Percentiles rank a stretch among this genome's conserved stretches.
Evolutionary conservation across 2,888 invertebrate species (phyloP).

Genomic region (Heteromurus nitidus): DNA sequence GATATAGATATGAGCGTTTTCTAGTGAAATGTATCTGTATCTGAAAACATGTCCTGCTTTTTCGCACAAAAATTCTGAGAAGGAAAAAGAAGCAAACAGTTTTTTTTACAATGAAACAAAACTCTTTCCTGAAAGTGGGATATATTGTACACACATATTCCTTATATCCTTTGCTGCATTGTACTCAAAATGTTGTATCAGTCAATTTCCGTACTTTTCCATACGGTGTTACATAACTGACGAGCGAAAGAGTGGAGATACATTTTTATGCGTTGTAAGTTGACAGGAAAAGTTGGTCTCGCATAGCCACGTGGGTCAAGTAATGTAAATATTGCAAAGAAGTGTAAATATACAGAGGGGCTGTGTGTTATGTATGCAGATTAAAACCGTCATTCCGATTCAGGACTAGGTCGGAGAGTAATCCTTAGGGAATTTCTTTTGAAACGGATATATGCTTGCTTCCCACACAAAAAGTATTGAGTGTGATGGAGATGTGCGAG

Average conservation of each 20-base stretch:
- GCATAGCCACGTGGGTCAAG: conserved; percentile 36
- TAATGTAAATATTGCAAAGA: conserved; percentile 31
- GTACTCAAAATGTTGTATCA: too few relatives aligned
- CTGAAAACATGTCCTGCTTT: not conserved
- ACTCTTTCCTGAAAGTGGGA: too few relatives aligned
- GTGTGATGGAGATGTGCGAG: not conserved
- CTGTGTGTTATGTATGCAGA: not conserved
- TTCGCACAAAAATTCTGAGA: not conserved
- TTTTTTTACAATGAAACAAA: too few relatives aligned
- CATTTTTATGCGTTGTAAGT: too few relatives aligned
- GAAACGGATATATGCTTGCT: conserved; percentile 2
- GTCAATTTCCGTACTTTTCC: not conserved
- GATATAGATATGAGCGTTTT: not conserved
- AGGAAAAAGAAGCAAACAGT: too few relatives aligned
- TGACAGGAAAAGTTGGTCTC: conserved; percentile 19
- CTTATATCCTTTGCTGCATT: too few relatives aligned
- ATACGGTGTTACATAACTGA: not conserved
- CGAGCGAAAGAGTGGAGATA: not conserved
- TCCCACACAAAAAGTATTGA: not conserved
- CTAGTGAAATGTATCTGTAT: conserved; percentile 3
- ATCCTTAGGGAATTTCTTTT: not conserved
- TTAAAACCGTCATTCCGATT: conserved; percentile 10
- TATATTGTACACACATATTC: too few relatives aligned
- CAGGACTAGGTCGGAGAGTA: conserved; percentile 13
- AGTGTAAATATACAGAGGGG: not conserved